Evolutionary conservation across 2,113 vertebrate genomes (phyloP).

Genomic region (Caloenas nicobarica): DNA sequence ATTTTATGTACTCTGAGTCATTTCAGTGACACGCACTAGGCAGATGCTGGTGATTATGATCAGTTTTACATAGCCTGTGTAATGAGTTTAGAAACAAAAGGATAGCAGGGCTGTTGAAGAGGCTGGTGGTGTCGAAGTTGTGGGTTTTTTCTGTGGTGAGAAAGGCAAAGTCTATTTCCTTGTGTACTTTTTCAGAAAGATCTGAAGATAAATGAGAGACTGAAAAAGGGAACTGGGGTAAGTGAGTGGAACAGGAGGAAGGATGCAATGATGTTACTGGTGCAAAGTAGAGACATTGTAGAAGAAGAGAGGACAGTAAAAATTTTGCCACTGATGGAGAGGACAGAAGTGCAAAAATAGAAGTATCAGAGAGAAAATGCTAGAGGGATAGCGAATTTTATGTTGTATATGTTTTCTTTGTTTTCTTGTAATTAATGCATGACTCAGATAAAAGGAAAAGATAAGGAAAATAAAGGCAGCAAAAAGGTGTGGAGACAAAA

Average conservation of each 20-base stretch:
- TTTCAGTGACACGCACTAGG: background rate
- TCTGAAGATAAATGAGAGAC: background rate
- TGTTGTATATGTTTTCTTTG: background rate
- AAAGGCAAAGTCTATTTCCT: background rate
- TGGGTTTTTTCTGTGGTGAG: background rate
- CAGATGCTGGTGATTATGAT: background rate
- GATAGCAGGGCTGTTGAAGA: background rate
- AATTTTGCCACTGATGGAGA: background rate
- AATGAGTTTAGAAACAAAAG: background rate
- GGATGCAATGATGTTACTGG: background rate
- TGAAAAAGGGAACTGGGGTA: background rate
- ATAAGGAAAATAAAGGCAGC: background rate
- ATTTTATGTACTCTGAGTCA: background rate
- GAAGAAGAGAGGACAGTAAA: background rate
- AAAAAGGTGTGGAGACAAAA: background rate
- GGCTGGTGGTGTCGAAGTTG: background rate
- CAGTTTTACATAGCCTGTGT: background rate
- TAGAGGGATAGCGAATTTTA: background rate
- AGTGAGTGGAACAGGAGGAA: background rate
- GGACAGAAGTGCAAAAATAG: background rate
- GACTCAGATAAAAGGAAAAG: background rate
- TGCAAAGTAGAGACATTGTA: background rate
- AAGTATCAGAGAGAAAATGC: background rate
- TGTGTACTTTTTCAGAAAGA: background rate
- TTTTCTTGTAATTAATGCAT: background rate